Percentiles rank a stretch among this genome's conserved stretches.
phyloP scores from a whole-genome alignment of 2,113 vertebrate genomes.

The Tetraodon nigroviridis region DNA sequence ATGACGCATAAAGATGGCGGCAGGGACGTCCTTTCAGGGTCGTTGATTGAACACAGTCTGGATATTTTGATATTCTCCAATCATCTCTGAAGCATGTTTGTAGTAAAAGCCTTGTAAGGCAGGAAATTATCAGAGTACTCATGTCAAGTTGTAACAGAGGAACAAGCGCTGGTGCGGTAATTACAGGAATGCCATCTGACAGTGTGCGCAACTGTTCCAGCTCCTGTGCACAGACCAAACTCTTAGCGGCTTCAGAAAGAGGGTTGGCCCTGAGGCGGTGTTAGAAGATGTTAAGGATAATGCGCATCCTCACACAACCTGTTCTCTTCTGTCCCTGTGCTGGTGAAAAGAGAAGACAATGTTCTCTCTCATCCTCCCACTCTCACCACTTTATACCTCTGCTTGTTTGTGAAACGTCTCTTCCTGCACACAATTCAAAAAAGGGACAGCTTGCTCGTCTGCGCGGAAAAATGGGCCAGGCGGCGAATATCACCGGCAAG shows the following conservation, averaged over 20 bases:
- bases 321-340: constrained; percentile 60
- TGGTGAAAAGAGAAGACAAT: constrained; percentile 63
- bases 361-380: constrained; percentile 71
- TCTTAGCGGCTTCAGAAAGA: constrained; percentile 41
- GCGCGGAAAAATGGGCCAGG: constrained; percentile 34
- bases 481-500: constrained; percentile 41
- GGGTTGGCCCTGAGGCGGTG: constrained; percentile 54
- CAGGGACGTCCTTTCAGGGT: constrained; percentile 50
- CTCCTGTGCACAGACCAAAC: constrained; percentile 27
- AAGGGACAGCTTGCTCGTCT: constrained; percentile 40
- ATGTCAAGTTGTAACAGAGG: constrained; percentile 19
- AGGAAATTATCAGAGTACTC: constrained; percentile 10
- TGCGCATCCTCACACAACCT: constrained; percentile 66
- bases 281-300: constrained; percentile 58
- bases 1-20: constrained; percentile 44
- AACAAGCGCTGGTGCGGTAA: constrained; percentile 17
- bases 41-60: too few relatives aligned
- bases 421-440: constrained; percentile 40
- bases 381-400: constrained; percentile 60
- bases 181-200: constrained; percentile 38
- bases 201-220: constrained; percentile 30
- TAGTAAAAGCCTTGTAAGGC: not conserved
- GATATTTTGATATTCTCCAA: not conserved
- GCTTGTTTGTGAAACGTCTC: constrained; percentile 57
- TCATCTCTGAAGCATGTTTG: not conserved